Base-by-base conservation (phyloP, 2,113 vertebrate genomes). In the Uropsilus gracilis region DNA sequence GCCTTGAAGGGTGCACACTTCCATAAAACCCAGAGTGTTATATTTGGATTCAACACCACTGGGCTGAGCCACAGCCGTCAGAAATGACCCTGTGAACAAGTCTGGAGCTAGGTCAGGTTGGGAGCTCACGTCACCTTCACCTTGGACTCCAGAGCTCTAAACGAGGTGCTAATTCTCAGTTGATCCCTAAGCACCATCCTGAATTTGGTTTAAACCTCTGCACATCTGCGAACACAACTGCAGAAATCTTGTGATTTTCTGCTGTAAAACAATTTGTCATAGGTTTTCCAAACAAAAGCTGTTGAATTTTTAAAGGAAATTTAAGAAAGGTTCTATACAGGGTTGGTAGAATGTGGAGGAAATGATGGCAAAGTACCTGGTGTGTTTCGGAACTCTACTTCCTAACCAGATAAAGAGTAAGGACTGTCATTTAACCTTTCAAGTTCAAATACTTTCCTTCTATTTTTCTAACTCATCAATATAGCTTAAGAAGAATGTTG, bases 261-360 rank as follows among this genome's bases (percentile, higher is more conserved):
- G 69, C n/a, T 80, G 81, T 44, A 63, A 94, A 72, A 55, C 13
- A 18, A 63, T 72, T 92, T 68, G 69, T 37, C 11, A 24, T 32
- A 63, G 28, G 53, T 73, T 91, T 96, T 57, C 80, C 59, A 32
- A 75, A 80, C 17, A 30, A 50, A 86, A 96, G 61, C 37, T 81
- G 53, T 1, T 57, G 55, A 17, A 44, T 37, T 44, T 28, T 71
- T 22, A 61, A 57, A 69, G 57, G 50, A 63, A 59, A 83, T 17
- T 13, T 39, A 20, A 28, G 57, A 55, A 2, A 7, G 32, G 16
- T n/a, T 28, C 32, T 69, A 0, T 39, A 32, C 8, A 8, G 2
- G 61, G 14, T 22, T 34, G 75, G 22, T 1, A 61, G 61, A 8
- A 20, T 1, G 17, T 20, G 24, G 20, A 66, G 39, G 55, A 57